Evolutionary conservation across 2,888 invertebrate species (phyloP), one percentile per base, ranked within the genome.

Genomic region (Reticulitermes lucifugus): DNA sequence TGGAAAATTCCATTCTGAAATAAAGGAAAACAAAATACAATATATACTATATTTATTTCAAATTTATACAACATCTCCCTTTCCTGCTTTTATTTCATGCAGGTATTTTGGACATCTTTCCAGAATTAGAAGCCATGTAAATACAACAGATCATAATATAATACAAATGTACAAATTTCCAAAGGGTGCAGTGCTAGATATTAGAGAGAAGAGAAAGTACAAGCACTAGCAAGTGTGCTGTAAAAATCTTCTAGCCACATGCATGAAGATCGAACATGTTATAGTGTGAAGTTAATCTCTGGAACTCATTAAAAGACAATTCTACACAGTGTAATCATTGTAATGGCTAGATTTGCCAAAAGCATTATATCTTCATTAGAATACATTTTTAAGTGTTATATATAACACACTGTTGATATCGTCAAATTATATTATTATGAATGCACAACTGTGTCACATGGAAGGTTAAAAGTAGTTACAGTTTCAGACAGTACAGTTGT

Each of bases 41-140:
- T 35, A 35, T 29, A 71, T 25, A 29, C 35, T 9, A 29, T 25
- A 14, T 29, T 71, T 73, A 73, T 73, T 70, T 9, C 18, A 70
- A 70, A 29, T 70, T 73, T 73, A 73, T 73, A 73, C 73, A 73
- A 41, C 29, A 1, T 35, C 29, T 29, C 73, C 73, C 73, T 41
- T 41, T 73, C 73, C 73, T 73, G 73, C 9, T n/a, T n/a, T 73
- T 73, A 73, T 73, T 73, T 29, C 14, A 21, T 29, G 73, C 41
- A 73, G 41, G 21, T 70, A 25, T 73, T 29, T 73, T 12, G 21
- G 73, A 41, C 29, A 73, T 21, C 73, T 73, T 29, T 35, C 35
- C 14, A 73, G 73, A 73, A 73, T 25, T 41, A 73, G 21, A 73
- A 73, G 41, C 41, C 41, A 41, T 21, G 41, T 41, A 29, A 41